These are phyloP conservation scores for Phallusia fumigata DNA, from an alignment of 23 tunicate species.

Conservation along the genomic window DNA sequence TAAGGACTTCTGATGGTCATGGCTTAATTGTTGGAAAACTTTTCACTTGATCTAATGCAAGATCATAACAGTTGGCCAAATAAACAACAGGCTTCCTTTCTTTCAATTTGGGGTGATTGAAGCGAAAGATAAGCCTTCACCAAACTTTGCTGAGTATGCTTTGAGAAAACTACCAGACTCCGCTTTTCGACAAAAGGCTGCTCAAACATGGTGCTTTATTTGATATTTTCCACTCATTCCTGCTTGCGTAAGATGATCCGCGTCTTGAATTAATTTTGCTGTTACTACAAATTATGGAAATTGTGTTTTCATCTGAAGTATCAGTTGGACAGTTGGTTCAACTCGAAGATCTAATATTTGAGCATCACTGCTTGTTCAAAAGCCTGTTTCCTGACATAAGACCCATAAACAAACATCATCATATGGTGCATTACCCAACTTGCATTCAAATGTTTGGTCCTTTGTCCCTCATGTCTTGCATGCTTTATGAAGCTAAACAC, in stretches of 20 bases:
- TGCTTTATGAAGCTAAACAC: constrained; percentile 31
- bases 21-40: constrained; percentile 15
- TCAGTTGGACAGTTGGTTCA: constrained; percentile 25
- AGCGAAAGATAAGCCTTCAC: constrained; percentile 24
- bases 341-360: constrained; percentile 20
- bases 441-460: constrained; percentile 36
- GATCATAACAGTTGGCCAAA: constrained; percentile 16
- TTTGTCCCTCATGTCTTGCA: constrained; percentile 26
- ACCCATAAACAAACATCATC: constrained; percentile 29
- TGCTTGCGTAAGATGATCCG: constrained; percentile 17
- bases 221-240: constrained; percentile 24
- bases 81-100: constrained; percentile 13
- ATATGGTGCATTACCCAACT: constrained; percentile 27
- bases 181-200: constrained; percentile 29
- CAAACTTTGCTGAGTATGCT: constrained; percentile 22
- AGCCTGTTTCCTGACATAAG: constrained; percentile 22
- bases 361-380: constrained; percentile 19
- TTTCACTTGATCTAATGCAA: constrained; percentile 29
- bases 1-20: constrained; percentile 7
- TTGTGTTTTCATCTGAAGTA: constrained; percentile 24
- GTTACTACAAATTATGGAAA: constrained; percentile 31
- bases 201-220: constrained; percentile 29
- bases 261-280: constrained; percentile 19
- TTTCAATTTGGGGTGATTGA: constrained; percentile 24
- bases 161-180: constrained; percentile 17